These are phyloP conservation scores for Aporrectodea caliginosa DNA, from an alignment of 1,140 invertebrate genomes.

Conservation along the genomic window DNA sequence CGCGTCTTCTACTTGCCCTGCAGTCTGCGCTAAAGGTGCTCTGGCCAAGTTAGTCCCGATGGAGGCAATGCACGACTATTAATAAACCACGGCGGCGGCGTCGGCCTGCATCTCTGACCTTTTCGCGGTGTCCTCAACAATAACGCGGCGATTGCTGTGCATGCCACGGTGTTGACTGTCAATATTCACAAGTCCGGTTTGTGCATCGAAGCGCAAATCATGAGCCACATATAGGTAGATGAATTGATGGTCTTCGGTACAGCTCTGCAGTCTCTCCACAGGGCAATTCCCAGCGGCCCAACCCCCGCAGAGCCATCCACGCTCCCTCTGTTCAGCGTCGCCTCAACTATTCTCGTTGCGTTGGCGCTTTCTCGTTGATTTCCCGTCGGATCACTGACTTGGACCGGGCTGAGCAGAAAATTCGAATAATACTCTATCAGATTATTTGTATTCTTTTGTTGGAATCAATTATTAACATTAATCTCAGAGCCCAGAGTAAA, in stretches of 20 bases:
- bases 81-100: not conserved
- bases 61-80: no score
- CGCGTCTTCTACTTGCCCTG: no score
- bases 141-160: not conserved
- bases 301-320: no score
- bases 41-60: no score
- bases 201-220: not conserved
- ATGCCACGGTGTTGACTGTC: not conserved
- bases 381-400: not conserved
- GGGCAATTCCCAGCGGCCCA: no score
- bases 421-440: not conserved
- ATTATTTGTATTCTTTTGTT: not conserved
- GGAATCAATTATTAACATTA: conserved; percentile 1
- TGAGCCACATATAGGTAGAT: no score
- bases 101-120: no score
- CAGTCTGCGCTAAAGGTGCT: no score
- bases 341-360: not conserved
- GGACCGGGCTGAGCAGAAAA: not conserved
- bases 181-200: not conserved
- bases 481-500: not conserved
- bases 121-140: not conserved
- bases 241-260: not conserved
- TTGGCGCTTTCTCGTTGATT: not conserved
- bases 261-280: no score
- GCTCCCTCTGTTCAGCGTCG: not conserved